Conservation (phyloP, 2,113 vertebrate species). For the Symphodus melops region DNA sequence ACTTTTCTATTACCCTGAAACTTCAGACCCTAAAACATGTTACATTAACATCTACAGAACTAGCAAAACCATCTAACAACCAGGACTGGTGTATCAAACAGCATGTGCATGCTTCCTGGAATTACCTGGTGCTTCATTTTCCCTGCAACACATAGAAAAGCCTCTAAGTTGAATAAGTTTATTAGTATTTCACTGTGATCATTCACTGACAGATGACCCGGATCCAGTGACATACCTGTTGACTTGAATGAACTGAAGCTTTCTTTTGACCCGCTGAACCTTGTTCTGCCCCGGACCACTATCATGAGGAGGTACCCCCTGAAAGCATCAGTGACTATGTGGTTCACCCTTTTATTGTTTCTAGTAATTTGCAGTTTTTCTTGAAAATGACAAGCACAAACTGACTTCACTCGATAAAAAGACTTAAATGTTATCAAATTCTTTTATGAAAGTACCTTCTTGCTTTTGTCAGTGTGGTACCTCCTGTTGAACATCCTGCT, state of each 20-base stretch:
- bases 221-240: slow-evolving; percentile 42
- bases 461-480: neutral
- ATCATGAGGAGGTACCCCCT: slow-evolving; percentile 26
- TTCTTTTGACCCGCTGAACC: slow-evolving; percentile 66
- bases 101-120: neutral
- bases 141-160: slow-evolving; percentile 52
- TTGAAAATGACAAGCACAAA: no score
- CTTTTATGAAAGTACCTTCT: slow-evolving; percentile 41
- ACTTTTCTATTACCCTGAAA: neutral
- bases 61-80: neutral
- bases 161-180: neutral
- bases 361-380: no score
- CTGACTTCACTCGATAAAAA: no score
- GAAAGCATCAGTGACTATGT: slow-evolving; percentile 18
- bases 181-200: neutral
- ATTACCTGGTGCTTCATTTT: neutral
- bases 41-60: neutral
- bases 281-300: neutral
- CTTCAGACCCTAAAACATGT: neutral
- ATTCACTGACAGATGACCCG: neutral
- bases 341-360: no score
- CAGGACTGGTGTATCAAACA: neutral
- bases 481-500: slow-evolving; percentile 52
- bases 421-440: neutral
- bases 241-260: slow-evolving; percentile 71